Evolutionary conservation across 2,797 vertebrate genomes (phyloP).

Genomic region (Austrolebias charrua): DNA sequence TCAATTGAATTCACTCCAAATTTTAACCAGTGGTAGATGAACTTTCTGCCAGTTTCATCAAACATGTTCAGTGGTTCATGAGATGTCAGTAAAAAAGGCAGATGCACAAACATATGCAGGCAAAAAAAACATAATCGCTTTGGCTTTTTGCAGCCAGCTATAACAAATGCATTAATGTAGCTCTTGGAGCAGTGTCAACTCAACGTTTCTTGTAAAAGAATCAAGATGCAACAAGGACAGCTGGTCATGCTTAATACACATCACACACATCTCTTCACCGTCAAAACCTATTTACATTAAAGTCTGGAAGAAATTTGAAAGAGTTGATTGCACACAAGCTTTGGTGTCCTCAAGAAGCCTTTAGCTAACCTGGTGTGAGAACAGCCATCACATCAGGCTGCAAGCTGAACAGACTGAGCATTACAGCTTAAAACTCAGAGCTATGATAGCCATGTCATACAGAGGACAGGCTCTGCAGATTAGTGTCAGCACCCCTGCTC

Average conservation of each 20-base stretch:
- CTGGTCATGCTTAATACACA: slow-evolving; percentile 31
- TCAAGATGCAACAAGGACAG: slow-evolving; percentile 30
- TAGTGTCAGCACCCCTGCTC: slow-evolving; percentile 12
- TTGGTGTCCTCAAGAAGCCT: slow-evolving; percentile 34
- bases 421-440: slow-evolving; percentile 37
- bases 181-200: slow-evolving; percentile 38
- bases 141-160: too few relatives aligned
- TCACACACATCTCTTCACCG: slow-evolving; percentile 17
- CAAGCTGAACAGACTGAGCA: slow-evolving; percentile 33
- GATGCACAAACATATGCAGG: too few relatives aligned
- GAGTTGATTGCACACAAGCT: slow-evolving; percentile 3
- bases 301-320: slow-evolving; percentile 19
- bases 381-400: slow-evolving; percentile 37
- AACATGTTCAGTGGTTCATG: too few relatives aligned
- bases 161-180: too few relatives aligned
- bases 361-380: slow-evolving; percentile 33
- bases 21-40: too few relatives aligned
- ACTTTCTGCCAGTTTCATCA: too few relatives aligned
- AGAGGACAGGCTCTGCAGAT: slow-evolving; percentile 55
- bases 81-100: too few relatives aligned
- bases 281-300: slow-evolving; percentile 29
- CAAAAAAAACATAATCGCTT: too few relatives aligned
- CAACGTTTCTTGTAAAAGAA: slow-evolving; percentile 28
- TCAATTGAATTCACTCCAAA: too few relatives aligned
- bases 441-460: slow-evolving; percentile 36